Base-by-base conservation (phyloP, 35 echinoderm and acorn worm species). In the Eucidaris tribuloides region DNA sequence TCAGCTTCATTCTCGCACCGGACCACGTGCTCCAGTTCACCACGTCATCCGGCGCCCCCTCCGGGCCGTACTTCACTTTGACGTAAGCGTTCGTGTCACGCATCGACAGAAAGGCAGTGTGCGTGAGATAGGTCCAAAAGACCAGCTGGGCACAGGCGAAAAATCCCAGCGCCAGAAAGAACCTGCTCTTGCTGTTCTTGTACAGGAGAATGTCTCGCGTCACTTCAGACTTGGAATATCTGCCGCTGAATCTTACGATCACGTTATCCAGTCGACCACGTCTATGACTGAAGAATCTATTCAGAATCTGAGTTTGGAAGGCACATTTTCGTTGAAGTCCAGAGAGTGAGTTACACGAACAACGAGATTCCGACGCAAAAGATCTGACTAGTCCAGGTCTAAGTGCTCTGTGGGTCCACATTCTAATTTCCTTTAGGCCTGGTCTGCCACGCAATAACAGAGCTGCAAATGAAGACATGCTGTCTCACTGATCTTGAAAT, bases 51-150 rank as follows among this genome's bases (percentile, higher is more conserved):
- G 96, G 96, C 13, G 83, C 60, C 28, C 96, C 96, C 35, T 93
- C 83, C 38, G 84, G 84, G 46, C 95, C 95, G 44, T 93, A 99
- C 71, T 93, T 92, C 2, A 79, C 79, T 32, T 60, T 17, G 71
- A 68, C 71, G 35, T 83, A 43, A 3, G 62, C 85, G 35, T 90
- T 79, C 1, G 87, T 80, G 33, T 93, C 91, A 46, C 38, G 82
- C 91, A 89, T 93, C 19, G 90, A 65, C 25, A 82, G 86, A 37
- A 82, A 89, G 0, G 96, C 85, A 29, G 78, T 72, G 38, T 90
- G 46, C 2, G 87, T 90, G 65, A 93, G 35, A 71, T 93, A 99
- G 30, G 38, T 66, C 96, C 96, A 99, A 71, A 99, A 93, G 11
- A 55, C 55, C 11, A 89, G 33, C 83, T 99, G 96, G 3, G 86